Conservation (phyloP, 2,888 invertebrate species). For the Eupithecia subumbrata region DNA sequence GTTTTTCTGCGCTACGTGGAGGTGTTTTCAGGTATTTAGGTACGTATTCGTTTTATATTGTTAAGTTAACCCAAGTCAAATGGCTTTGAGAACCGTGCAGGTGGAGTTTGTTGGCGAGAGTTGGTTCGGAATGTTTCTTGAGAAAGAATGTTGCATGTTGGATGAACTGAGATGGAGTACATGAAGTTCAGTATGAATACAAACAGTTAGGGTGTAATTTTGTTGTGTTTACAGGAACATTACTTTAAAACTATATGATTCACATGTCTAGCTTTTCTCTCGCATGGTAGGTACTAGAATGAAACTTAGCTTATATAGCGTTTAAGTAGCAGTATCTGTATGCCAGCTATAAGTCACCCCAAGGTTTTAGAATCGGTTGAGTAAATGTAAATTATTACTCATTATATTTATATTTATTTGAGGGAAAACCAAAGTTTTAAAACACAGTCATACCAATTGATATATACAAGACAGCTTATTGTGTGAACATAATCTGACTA, state of each 20-base stretch:
- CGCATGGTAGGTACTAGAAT: background rate
- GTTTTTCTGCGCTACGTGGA: constrained; percentile 56
- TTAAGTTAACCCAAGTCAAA: constrained; percentile 46
- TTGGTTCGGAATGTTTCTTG: constrained; percentile 24
- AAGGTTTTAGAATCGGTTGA: too few relatives aligned
- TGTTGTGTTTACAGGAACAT: background rate
- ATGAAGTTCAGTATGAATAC: background rate
- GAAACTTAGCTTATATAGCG: background rate
- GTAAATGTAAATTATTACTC: too few relatives aligned
- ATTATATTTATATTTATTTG: too few relatives aligned
- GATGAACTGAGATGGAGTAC: background rate
- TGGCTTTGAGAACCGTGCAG: constrained; percentile 36
- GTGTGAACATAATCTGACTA: too few relatives aligned
- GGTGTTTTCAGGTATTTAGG: constrained; percentile 54
- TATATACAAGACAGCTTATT: too few relatives aligned
- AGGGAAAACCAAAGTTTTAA: too few relatives aligned
- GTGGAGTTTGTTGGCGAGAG: constrained; percentile 32
- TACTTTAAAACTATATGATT: background rate
- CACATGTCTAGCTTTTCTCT: background rate
- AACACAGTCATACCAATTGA: too few relatives aligned
- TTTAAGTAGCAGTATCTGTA: background rate
- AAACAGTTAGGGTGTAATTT: background rate
- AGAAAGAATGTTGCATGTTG: constrained; percentile 13
- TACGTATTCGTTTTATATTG: constrained; percentile 53
- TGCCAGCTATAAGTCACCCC: too few relatives aligned